Base-by-base conservation (phyloP, 1,140 invertebrate species). In the Drosophila parabipectinata region DNA sequence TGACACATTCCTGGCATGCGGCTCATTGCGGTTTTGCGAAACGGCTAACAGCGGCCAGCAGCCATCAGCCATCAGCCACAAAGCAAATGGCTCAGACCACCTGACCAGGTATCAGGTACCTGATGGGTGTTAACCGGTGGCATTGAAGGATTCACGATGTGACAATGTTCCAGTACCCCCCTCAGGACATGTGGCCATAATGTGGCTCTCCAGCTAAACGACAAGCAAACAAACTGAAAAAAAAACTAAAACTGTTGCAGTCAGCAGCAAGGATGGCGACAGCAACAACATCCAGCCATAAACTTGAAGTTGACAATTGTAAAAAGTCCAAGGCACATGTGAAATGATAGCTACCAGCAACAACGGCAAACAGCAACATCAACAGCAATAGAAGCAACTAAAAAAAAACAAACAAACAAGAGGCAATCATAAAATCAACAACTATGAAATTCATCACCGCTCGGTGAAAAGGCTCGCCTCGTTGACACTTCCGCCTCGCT, bases 401-500 rank as follows among this genome's bases (percentile, higher is more conserved):
- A 56, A 21, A 47, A 44, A 45, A 68, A 53, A 45, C 47, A 14
- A 56, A 34, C 30, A 26, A 64, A 47, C 73, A 64, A 79, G 56
- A 71, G 75, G 81, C 83, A 90, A 91, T 88, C 88, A 90, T 91
- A 88, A 89, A 91, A 89, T 91, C 89, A 91, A 91, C 89, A 85
- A 85, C 89, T 90, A 91, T 90, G 88, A 91, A 90, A 90, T 89
- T 90, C 83, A 91, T 91, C 89, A 85, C 77, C 77, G 81, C 67
- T 57, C 62, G 69, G 84, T 75, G 77, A 81, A 79, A 85, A 78
- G 73, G 73, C 73, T 55, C 74, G 84, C 77, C 62, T 79, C 74
- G 83, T 82, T 76, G 75, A 79, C 81, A 85, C 81, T 87, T 85
- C 81, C 81, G 79, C 67, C 62, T 64, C 50, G 51, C 51, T 44